phyloP scores from a whole-genome alignment of 2,888 invertebrate genomes.

The Aromia moschata region DNA sequence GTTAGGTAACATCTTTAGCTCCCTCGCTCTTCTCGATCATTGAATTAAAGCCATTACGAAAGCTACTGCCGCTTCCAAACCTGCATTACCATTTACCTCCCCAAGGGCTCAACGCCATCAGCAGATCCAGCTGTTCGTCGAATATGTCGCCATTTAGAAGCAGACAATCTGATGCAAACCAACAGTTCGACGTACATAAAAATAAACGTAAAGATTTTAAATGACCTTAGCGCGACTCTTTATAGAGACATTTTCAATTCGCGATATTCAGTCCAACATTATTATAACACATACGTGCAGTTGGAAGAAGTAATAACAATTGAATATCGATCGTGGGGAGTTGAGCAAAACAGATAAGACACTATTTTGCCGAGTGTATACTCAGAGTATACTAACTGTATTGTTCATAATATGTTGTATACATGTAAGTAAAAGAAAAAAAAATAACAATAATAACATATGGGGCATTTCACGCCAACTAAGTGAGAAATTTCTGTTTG shows the following conservation, averaged over 20 bases:
- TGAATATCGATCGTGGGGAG: conserved; percentile 31
- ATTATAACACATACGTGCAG: conserved; percentile 30
- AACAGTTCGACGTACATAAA: not conserved
- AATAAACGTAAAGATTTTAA: not conserved
- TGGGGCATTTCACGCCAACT: no score
- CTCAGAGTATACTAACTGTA: no score
- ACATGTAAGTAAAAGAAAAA: no score
- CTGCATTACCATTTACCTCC: not conserved
- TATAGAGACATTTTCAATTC: conserved; percentile 11
- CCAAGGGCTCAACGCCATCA: not conserved
- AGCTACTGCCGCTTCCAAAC: no score
- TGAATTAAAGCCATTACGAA: no score
- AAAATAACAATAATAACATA: no score
- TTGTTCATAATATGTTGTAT: no score
- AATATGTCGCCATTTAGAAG: not conserved
- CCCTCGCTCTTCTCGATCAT: no score
- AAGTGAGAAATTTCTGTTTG: no score
- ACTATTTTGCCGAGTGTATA: no score
- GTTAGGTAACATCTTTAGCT: no score
- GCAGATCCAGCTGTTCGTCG: not conserved
- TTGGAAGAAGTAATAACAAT: conserved; percentile 36
- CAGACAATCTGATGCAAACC: no score
- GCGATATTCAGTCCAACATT: conserved; percentile 30
- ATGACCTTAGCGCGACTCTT: not conserved
- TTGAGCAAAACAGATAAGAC: conserved; percentile 29